Evolutionary conservation across 2,888 invertebrate species (phyloP), one percentile per base, ranked within the genome.

Genomic region (Unio delphinus): DNA sequence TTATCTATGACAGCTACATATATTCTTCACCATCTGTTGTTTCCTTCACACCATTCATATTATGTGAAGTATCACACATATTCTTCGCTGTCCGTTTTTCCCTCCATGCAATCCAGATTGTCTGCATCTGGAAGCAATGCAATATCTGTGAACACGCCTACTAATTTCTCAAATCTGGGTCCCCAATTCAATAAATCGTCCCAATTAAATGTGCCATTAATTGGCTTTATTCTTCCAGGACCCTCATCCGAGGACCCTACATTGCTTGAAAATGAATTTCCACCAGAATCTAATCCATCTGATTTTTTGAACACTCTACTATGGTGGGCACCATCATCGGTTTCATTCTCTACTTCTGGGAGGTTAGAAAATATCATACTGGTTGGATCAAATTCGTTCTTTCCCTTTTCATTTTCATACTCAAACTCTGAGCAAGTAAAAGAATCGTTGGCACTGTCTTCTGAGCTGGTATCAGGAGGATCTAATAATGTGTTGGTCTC

Each of bases 391-490:
- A 84, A 82, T 57, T 84, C 83, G 72, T 67, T 79, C 67, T 82
- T 79, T 23, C 78, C 77, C 63, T 83, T 84, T 58, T 90, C 90
- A 88, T 96, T 96, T 86, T 97, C 97, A 89, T 97, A 97, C 90
- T 98, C 98, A 88, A 97, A 97, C 91, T 98, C 98, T 0, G 98
- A 98, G 91, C 98, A 98, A 18, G 98, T 98, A 91, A 98, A 98
- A 83, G 97, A 97, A 89, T 98, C 98, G 90, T 98, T 97, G 7
- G 95, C 95, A 78, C 94, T 94, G 90, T 97, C 97, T 89, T 97
- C 97, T 83, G 97, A 86, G 74, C 89, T 88, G 8, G 90, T 90
- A 61, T 87, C 86, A 68, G 89, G 89, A 5, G 90, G 87, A 69
- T 89, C 89, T 55, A 90, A 79, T 23, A 88, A 78, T 28, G 86